These are phyloP conservation scores for Osmerus eperlanus DNA, from an alignment of 2,113 vertebrate genomes.

Conservation along the genomic window DNA sequence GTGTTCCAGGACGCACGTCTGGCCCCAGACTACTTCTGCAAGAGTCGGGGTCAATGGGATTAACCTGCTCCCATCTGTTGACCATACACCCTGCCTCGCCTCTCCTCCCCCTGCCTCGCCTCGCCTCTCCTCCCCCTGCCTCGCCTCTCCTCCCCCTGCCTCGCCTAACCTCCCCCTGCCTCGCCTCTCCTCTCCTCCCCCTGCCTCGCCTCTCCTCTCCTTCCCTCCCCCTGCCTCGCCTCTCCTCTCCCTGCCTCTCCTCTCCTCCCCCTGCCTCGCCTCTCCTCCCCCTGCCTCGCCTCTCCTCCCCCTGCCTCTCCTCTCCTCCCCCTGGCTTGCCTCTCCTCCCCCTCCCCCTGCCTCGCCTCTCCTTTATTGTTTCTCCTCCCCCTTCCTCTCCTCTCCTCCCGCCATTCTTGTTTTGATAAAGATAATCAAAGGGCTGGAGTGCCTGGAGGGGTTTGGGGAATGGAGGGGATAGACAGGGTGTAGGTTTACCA, in stretches of 20 bases:
- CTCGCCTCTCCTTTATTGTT: neutral
- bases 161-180: neutral
- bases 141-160: neutral
- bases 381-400: neutral
- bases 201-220: neutral
- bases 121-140: no score
- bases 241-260: neutral
- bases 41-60: neutral
- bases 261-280: neutral
- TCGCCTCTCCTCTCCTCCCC: no score
- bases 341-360: no score
- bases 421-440: slow-evolving; percentile 46
- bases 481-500: slow-evolving; percentile 43
- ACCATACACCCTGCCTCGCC: neutral
- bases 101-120: neutral
- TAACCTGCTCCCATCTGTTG: slow-evolving; percentile 6
- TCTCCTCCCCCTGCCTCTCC: neutral
- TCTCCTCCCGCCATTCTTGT: neutral
- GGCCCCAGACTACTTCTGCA: neutral
- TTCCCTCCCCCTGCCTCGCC: no score
- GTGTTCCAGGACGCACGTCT: neutral
- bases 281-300: slow-evolving; percentile 3
- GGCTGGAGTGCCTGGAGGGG: slow-evolving; percentile 3
- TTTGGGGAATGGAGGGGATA: neutral
- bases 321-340: no score